Evolutionary conservation across 2,888 invertebrate species (phyloP).

Genomic region (Encarsia formosa): DNA sequence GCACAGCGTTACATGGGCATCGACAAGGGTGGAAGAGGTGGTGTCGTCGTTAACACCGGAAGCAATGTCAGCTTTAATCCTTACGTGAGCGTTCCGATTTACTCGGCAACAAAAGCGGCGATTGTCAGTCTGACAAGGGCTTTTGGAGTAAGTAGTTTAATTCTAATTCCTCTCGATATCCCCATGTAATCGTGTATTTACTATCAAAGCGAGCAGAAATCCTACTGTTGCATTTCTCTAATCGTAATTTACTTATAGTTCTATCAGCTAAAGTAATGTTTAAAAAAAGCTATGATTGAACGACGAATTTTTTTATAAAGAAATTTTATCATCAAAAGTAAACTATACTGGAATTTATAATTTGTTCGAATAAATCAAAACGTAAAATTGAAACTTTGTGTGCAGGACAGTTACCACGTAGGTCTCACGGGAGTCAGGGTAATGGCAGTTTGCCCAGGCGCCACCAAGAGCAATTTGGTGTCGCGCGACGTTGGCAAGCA

Average conservation of each 20-base stretch:
- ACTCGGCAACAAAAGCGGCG: constrained; percentile 74
- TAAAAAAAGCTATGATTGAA: no score
- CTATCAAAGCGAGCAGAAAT: no score
- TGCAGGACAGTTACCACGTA: constrained; percentile 69
- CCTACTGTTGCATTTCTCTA: no score
- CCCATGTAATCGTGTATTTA: no score
- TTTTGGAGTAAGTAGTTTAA: constrained; percentile 59
- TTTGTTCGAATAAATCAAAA: no score
- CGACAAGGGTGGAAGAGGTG: constrained; percentile 72
- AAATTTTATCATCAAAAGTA: no score
- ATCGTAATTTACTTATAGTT: no score
- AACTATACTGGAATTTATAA: no score
- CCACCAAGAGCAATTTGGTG: constrained; percentile 64
- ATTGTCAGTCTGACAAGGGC: constrained; percentile 70
- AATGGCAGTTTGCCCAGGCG: constrained; percentile 67
- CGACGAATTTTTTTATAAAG: no score
- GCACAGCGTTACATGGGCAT: constrained; percentile 73
- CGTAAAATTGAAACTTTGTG: no score
- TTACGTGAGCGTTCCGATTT: constrained; percentile 70
- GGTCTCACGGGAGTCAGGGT: constrained; percentile 68
- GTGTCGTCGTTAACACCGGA: constrained; percentile 73
- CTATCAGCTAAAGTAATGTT: no score
- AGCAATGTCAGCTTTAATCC: constrained; percentile 68
- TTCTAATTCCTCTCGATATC: no score
- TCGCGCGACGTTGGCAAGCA: constrained; percentile 66